These are phyloP conservation scores for Megathymus violae DNA, from an alignment of 1,140 invertebrate genomes.

Conservation along the genomic window DNA sequence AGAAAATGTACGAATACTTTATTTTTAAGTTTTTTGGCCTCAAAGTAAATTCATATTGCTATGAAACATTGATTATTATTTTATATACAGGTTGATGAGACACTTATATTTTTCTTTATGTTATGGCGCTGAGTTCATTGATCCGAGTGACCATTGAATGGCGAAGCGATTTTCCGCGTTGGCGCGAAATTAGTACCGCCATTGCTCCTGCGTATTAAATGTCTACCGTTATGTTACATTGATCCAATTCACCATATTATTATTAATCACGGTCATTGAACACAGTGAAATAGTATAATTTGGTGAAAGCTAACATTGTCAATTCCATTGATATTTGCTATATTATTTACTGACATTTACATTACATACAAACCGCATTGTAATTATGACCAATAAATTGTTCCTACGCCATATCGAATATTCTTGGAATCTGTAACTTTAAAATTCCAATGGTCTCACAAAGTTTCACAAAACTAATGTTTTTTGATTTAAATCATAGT, in stretches of 20 bases:
- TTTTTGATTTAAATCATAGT: no score
- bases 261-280: slow-evolving; percentile 37
- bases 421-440: slow-evolving; percentile 2
- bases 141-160: slow-evolving; percentile 21
- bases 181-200: slow-evolving; percentile 35
- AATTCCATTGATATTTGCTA: slow-evolving; percentile 33
- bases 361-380: slow-evolving; percentile 46
- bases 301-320: slow-evolving; percentile 57
- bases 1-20: no score
- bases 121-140: slow-evolving; percentile 5
- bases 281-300: slow-evolving; percentile 40
- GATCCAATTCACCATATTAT: slow-evolving; percentile 40
- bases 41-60: no score
- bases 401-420: background rate
- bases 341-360: slow-evolving; percentile 45
- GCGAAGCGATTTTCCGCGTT: slow-evolving; percentile 27
- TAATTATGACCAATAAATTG: slow-evolving; percentile 30
- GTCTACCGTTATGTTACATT: slow-evolving; percentile 45
- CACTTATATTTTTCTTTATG: background rate
- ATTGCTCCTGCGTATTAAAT: slow-evolving; percentile 24
- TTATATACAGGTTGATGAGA: background rate
- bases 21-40: no score
- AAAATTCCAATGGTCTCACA: no score
- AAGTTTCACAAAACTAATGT: no score
- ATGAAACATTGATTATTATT: no score